Base-by-base conservation (phyloP, 2,888 invertebrate species). In the Hirtodrosophila duncani region DNA sequence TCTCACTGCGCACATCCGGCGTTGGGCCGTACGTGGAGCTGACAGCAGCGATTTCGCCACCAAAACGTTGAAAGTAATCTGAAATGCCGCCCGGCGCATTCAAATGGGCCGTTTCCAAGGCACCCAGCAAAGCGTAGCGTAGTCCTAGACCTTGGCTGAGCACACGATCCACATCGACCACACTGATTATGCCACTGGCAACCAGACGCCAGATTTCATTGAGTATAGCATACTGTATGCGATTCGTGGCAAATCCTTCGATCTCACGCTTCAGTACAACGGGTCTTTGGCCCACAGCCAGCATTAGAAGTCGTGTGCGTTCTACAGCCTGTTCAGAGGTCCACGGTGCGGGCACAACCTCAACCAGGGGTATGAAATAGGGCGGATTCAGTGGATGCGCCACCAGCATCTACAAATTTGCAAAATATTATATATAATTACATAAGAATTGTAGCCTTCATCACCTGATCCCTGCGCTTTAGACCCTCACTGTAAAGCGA, bases 301-400 rank as follows among this genome's bases (percentile, higher is more conserved):
- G 88, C 95, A 98, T 94, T 26, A 91, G 88, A 14, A 88, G 89
- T 43, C 92, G 90, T 0, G 96, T 94, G 82, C 90, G 91, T 34
- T 88, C 88, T 1, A 93, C 89, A 1, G 94, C 91, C 44, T 92
- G 91, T 0, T 91, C 88, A 36, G 91, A 90, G 0, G 98, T 98
- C 95, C 96, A 97, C 2, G 96, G 94, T 0, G 97, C 94, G 0
- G 98, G 98, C 0, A 98, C 95, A 8, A 99, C 89, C 88, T 99
- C 98, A 0, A 97, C 96, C 20, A 98, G 88, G 0, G 97, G 97
- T 33, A 97, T 95, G 83, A 95, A 97, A 85, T 98, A 98, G 0
- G 98, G 98, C 0, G 98, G 98, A 85, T 98, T 98, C 0, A 97
- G 94, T 85, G 98, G 98, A 87, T 98, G 98, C 0, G 95, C 93